These are phyloP conservation scores for Lycorma delicatula DNA, from an alignment of 1,140 invertebrate species.

Conservation along the genomic window DNA sequence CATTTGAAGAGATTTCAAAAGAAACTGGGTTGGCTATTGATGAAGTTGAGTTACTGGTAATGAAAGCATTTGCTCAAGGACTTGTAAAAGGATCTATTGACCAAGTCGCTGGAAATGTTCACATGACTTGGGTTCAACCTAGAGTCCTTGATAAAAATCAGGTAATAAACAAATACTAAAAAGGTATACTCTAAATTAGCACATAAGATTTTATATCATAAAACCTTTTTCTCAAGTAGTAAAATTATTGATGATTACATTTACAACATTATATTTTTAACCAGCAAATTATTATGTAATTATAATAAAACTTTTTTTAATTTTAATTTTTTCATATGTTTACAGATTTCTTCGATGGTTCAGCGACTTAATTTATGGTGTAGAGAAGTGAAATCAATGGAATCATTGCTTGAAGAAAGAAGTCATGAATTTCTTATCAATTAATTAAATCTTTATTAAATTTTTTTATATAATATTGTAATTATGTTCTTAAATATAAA, in stretches of 20 bases:
- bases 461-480: too few species aligned
- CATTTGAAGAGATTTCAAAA: constrained; percentile 83
- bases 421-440: constrained; percentile 77
- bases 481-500: too few species aligned
- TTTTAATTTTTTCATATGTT: constrained; percentile 7
- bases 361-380: constrained; percentile 71
- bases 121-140: constrained; percentile 88
- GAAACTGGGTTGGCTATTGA: constrained; percentile 72
- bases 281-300: not conserved
- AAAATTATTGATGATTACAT: not conserved
- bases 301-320: not conserved
- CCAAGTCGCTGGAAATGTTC: constrained; percentile 74
- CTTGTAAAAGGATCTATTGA: constrained; percentile 92
- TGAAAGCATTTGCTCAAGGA: constrained; percentile 95
- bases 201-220: not conserved
- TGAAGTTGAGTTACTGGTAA: constrained; percentile 91
- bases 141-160: constrained; percentile 70
- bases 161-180: constrained; percentile 35
- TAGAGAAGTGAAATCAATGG: constrained; percentile 73
- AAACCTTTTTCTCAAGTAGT: not conserved
- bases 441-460: too few species aligned
- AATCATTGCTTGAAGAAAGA: constrained; percentile 66
- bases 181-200: not conserved
- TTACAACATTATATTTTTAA: not conserved
- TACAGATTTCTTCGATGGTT: constrained; percentile 69